Percentiles rank a stretch among this genome's conserved stretches.
Conservation (phyloP, 30 jellyfish, hydroid and myxozoan species). For the Turritopsis dohrnii region DNA sequence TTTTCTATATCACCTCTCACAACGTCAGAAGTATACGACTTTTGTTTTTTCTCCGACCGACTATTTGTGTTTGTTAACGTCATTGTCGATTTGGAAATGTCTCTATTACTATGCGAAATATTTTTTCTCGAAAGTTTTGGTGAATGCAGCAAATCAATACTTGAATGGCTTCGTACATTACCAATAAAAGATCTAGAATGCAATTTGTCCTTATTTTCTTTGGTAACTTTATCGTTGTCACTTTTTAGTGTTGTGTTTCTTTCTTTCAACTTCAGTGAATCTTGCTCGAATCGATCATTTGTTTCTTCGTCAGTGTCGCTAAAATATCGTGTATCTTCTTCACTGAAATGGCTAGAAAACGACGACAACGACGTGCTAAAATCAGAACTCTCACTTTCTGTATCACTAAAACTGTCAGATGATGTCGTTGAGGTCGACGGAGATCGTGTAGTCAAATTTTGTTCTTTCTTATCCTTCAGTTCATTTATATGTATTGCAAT, state of each 20-base stretch:
- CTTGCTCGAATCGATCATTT: not conserved
- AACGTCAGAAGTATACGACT: not conserved
- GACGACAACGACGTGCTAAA: not conserved
- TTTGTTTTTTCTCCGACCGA: not conserved
- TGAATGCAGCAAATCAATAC: not conserved
- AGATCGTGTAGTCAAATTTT: not conserved
- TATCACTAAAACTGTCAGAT: not conserved
- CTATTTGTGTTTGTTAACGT: not conserved
- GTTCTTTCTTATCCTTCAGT: not conserved
- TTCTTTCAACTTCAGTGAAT: not conserved
- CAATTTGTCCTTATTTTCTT: not conserved
- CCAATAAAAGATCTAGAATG: not conserved
- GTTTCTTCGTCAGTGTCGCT: not conserved
- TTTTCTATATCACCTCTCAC: not conserved
- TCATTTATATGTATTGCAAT: not conserved
- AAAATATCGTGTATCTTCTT: not conserved
- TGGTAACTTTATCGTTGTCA: not conserved
- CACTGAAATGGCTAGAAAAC: not conserved
- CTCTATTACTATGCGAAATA: not conserved
- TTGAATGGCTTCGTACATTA: not conserved
- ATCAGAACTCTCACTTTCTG: not conserved
- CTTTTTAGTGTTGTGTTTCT: not conserved
- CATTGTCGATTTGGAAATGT: not conserved
- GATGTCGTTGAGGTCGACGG: not conserved
- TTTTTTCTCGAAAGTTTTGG: constrained; percentile 9